Percentiles rank a stretch among this genome's conserved stretches.
Evolutionary conservation across 2,888 invertebrate species (phyloP).

Genomic region (Agriopis aurantiaria): DNA sequence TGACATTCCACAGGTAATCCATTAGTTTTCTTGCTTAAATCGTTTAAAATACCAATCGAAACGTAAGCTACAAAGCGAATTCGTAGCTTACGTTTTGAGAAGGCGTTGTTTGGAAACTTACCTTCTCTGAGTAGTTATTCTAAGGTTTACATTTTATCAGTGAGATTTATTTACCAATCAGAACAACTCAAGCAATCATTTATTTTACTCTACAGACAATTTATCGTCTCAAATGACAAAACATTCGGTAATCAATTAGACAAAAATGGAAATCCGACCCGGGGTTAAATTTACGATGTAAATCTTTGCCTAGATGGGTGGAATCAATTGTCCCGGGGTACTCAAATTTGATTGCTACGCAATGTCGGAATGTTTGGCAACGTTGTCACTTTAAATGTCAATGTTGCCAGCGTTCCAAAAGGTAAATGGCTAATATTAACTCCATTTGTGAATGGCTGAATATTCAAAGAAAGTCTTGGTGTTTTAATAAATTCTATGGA

Average conservation of each 20-base stretch:
- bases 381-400: background rate
- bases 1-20: too few species aligned
- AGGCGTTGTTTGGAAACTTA: too few species aligned
- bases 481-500: too few species aligned
- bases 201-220: conserved; percentile 8
- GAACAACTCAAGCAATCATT: background rate
- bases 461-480: too few species aligned
- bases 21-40: too few species aligned
- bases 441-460: background rate
- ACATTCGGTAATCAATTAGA: conserved; percentile 18
- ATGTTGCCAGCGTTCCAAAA: background rate
- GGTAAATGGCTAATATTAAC: background rate
- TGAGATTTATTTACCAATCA: background rate
- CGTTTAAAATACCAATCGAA: too few species aligned
- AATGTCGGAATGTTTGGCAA: background rate
- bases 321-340: conserved; percentile 3
- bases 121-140: too few species aligned
- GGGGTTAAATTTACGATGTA: conserved; percentile 11
- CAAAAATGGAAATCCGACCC: conserved; percentile 15
- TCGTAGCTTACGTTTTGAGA: too few species aligned
- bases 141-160: background rate
- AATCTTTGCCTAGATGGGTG: conserved; percentile 7
- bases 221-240: conserved; percentile 21
- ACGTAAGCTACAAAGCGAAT: too few species aligned
- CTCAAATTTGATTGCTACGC: conserved; percentile 6